Evolutionary conservation across 2,888 invertebrate species (phyloP), one percentile per base, ranked within the genome.

Genomic region (Pyrocoelia pectoralis): DNA sequence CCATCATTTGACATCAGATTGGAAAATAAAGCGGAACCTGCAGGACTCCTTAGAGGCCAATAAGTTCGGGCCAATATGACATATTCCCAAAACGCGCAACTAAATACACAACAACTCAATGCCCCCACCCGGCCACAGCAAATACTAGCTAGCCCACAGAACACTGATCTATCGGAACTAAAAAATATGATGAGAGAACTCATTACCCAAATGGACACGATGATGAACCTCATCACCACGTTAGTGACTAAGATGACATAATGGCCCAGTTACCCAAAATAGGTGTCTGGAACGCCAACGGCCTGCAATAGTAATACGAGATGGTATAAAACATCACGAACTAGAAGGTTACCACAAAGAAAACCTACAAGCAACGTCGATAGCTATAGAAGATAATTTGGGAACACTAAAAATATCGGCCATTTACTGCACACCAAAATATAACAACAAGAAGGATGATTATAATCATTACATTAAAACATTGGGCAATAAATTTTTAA

Each of bases 41-140:
- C n/a, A 41, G 13, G 41, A 41, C 41, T 13, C 8, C 14, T 41
- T 8, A 41, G 14, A 41, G 41, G 13, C 41, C 41, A 41, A 41
- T 41, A 41, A 14, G 41, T 48, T 48, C 18, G 12, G 24, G 2
- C 48, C 10, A 48, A 48, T 48, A n/a, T 48, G 24, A 19, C 48
- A 10, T 48, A 48, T 48, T 9, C 48, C 24, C 51, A 51, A 51
- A 15, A n/a, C 14, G 8, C 19, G 28, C 51, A 51, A 51, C 28
- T 18, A 51, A 24, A 51, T 13, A 14, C 51, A 10, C 18, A 48
- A 1, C 48, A 48, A 48, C 1, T 17, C 1, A 17, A 48, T 12
- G 48, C 24, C 48, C 3, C 48, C 48, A 48, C 17, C 10, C 18
- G 19, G 18, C 1, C 10, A 48, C 48, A 48, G 4, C 48, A 6